phyloP scores from a whole-genome alignment of 2,113 vertebrate species.

The Zosterops lateralis region DNA sequence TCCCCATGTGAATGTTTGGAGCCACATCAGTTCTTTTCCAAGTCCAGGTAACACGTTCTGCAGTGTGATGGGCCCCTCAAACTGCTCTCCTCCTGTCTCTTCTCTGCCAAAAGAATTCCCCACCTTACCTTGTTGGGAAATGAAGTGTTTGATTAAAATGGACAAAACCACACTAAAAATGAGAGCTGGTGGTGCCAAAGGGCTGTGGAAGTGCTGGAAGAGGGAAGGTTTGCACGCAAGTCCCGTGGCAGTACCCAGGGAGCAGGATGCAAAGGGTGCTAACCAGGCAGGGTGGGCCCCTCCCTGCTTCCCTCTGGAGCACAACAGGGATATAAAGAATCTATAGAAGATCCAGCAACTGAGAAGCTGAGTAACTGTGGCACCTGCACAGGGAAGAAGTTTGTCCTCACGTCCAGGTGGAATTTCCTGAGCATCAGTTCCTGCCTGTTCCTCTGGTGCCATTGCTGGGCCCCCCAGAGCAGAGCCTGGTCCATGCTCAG shows the following conservation, averaged over 20 bases:
- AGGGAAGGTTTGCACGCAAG: neutral
- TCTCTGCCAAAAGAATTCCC: neutral
- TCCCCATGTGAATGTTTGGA: neutral
- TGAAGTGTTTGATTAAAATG: neutral
- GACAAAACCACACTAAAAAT: neutral
- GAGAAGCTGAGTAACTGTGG: neutral
- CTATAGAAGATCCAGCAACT: neutral
- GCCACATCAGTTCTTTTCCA: neutral
- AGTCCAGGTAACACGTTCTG: fast-evolving
- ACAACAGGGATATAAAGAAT: neutral
- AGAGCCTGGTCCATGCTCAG: neutral
- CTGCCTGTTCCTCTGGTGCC: neutral
- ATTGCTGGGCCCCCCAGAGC: neutral
- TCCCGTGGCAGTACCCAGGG: fast-evolving
- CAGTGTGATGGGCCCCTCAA: neutral
- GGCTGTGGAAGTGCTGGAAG: neutral
- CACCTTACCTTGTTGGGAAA: neutral
- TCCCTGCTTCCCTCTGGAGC: neutral
- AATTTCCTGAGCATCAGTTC: neutral
- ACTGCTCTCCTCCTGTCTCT: neutral
- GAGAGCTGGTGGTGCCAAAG: neutral
- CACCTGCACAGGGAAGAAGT: neutral
- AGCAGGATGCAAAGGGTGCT: neutral
- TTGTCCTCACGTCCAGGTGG: neutral
- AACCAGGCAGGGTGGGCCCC: neutral